Percentiles rank a stretch among this genome's conserved stretches.
These are phyloP conservation scores for Phyllotreta striolata DNA, from an alignment of 2,888 invertebrate genomes.

Conservation along the genomic window DNA sequence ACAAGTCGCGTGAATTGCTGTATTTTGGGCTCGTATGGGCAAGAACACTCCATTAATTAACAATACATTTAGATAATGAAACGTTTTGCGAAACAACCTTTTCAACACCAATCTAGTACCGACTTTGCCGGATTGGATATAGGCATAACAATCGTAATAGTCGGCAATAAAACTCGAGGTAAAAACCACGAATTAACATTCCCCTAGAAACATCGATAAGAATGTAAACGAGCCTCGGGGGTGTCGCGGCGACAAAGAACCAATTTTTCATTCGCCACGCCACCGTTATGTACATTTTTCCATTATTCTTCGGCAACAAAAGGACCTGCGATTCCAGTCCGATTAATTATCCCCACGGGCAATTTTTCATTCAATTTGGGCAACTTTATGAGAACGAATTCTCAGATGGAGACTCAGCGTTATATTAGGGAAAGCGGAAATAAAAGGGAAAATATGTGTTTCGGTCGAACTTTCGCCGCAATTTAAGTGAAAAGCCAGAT, in stretches of 20 bases:
- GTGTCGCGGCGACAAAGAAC: conserved; percentile 21
- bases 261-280: conserved; percentile 25
- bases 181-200: conserved; percentile 8
- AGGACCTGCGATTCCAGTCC: conserved; percentile 16
- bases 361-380: conserved; percentile 27
- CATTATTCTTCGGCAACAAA: conserved; percentile 23
- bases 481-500: too few species aligned
- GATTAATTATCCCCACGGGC: conserved; percentile 23
- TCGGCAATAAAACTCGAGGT: not conserved
- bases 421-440: not conserved
- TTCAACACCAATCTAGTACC: not conserved
- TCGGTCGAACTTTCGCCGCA: too few species aligned
- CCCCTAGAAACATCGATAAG: conserved; percentile 18
- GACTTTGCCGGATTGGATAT: not conserved
- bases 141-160: conserved; percentile 1
- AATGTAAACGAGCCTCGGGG: conserved; percentile 26
- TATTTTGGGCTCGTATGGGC: too few species aligned
- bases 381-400: conserved; percentile 18
- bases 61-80: too few species aligned
- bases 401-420: conserved; percentile 6
- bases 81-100: too few species aligned
- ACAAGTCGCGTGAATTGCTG: too few species aligned
- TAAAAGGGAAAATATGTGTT: not conserved
- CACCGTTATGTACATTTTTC: conserved; percentile 18
- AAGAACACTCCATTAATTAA: too few species aligned